These are phyloP conservation scores for western clawed frog (Xenopus tropicalis) DNA, from an alignment of 2,113 vertebrate genomes.

Conservation along the genomic window DNA sequence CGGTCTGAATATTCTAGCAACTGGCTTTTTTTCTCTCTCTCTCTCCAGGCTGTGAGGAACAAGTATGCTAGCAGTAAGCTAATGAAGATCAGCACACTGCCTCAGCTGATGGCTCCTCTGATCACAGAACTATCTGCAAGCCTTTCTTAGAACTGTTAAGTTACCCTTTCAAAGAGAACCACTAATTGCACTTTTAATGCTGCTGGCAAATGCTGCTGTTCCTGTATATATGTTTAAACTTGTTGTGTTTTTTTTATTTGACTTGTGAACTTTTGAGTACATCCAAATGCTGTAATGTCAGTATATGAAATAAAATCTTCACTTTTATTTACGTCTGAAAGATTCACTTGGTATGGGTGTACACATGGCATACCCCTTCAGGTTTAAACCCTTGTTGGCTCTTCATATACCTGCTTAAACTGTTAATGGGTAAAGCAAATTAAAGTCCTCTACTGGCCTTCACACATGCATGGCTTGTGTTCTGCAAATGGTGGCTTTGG, in stretches of 20 bases:
- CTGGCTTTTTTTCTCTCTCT: no score
- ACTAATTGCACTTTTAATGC: conserved; percentile 41
- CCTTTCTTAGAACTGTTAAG: conserved; percentile 38
- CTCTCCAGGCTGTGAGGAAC: conserved; percentile 76
- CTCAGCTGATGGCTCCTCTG: conserved; percentile 67
- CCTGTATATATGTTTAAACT: conserved; percentile 50
- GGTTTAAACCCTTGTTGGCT: no score
- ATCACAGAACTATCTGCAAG: conserved; percentile 70
- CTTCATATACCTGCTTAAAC: no score
- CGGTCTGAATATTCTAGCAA: no score
- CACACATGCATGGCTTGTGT: no score
- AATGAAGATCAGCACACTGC: conserved; percentile 77
- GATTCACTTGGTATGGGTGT: no score
- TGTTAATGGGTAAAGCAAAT: no score
- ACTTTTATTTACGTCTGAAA: no score
- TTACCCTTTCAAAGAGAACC: not conserved
- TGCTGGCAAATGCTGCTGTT: conserved; percentile 26
- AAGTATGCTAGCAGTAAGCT: conserved; percentile 84
- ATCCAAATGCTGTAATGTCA: conserved; percentile 7
- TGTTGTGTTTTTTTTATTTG: not conserved
- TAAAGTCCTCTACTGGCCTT: no score
- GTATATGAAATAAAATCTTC: conserved; percentile 18
- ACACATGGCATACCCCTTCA: no score
- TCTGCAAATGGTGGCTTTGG: no score
- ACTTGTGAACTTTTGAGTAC: not conserved